Conservation (phyloP, 2,888 invertebrate species). For the Lithophane semibrunnea region DNA sequence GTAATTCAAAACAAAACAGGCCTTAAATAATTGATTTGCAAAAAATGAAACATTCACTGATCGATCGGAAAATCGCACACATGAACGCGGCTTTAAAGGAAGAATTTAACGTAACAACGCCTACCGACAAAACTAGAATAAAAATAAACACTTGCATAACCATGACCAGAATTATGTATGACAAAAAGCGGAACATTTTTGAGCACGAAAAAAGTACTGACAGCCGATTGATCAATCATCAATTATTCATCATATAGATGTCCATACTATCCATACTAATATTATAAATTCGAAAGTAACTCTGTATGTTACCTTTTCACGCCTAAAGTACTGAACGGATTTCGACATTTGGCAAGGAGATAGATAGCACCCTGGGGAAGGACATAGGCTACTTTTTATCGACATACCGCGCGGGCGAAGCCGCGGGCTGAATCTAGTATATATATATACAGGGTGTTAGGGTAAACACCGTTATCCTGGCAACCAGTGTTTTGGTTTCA, state of each 20-base stretch:
- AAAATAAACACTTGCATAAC: conserved; percentile 59
- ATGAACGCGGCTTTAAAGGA: conserved; percentile 40
- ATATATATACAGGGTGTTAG: too few relatives aligned
- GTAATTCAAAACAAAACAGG: conserved; percentile 20
- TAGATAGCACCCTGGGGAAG: too few relatives aligned
- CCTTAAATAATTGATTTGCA: neutral
- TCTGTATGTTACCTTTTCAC: too few relatives aligned
- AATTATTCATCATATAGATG: neutral
- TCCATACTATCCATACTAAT: too few relatives aligned
- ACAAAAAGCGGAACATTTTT: conserved; percentile 52
- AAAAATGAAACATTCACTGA: conserved; percentile 9
- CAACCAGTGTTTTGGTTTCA: too few relatives aligned
- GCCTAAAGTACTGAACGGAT: too few relatives aligned
- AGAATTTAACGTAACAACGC: conserved; percentile 37
- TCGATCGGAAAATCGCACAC: conserved; percentile 31
- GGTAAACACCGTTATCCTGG: too few relatives aligned
- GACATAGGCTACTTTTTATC: too few relatives aligned
- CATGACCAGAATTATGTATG: conserved; percentile 35
- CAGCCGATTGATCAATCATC: conserved; percentile 55
- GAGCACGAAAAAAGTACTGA: conserved; percentile 38
- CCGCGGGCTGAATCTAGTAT: too few relatives aligned
- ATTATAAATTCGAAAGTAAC: too few relatives aligned
- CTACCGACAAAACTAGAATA: conserved; percentile 45
- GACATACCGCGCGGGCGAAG: too few relatives aligned
- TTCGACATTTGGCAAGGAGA: too few relatives aligned